phyloP scores from a whole-genome alignment of 2,113 vertebrate genomes.

The Oryzias javanicus region DNA sequence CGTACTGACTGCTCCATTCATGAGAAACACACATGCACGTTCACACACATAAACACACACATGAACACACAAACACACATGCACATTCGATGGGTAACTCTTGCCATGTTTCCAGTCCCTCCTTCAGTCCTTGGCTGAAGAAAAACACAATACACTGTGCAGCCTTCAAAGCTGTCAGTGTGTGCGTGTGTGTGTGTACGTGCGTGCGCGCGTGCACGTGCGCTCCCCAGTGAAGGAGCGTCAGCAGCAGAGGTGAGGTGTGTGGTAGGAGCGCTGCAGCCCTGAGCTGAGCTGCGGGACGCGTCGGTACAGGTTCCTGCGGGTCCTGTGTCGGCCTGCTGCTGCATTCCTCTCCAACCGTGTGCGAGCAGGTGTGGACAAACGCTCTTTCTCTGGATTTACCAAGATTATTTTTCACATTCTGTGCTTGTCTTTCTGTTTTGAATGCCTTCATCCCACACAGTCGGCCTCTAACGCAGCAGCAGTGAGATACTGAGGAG shows the following conservation, averaged over 20 bases:
- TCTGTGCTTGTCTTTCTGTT: neutral
- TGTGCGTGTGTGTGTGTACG: conserved; percentile 19
- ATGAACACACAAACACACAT: conserved; percentile 8
- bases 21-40: conserved; percentile 13
- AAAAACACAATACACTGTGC: conserved; percentile 37
- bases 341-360: conserved; percentile 65
- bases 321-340: conserved; percentile 77
- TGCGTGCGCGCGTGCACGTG: conserved; percentile 15
- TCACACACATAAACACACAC: conserved; percentile 2
- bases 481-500: conserved; percentile 67
- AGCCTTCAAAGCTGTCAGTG: conserved; percentile 55
- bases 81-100: conserved; percentile 34
- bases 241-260: conserved; percentile 49
- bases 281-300: conserved; percentile 48
- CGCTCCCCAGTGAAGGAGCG: conserved; percentile 26
- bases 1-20: conserved; percentile 41
- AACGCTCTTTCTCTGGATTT: conserved; percentile 16
- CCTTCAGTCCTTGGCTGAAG: conserved; percentile 41
- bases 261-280: conserved; percentile 59
- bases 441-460: conserved; percentile 25
- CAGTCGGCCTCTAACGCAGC: conserved; percentile 53
- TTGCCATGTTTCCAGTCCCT: conserved; percentile 53
- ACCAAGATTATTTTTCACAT: neutral
- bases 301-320: conserved; percentile 60
- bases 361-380: neutral